phyloP scores from a whole-genome alignment of 2,797 vertebrate genomes.

The Gymnoscopelus braueri region DNA sequence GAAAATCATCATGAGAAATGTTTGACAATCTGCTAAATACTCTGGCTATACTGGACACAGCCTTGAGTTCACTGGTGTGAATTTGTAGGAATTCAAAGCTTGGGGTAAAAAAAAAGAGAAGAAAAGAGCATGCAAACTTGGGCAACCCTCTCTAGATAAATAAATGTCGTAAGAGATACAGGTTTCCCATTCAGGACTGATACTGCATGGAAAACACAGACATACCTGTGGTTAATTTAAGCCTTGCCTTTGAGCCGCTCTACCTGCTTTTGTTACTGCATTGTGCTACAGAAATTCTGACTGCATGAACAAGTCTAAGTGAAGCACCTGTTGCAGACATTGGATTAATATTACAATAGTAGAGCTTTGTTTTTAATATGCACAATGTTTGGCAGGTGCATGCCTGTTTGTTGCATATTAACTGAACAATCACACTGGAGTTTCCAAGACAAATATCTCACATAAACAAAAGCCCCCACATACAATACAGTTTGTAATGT shows the following conservation, averaged over 20 bases:
- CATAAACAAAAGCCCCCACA: no score
- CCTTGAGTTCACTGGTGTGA: no score
- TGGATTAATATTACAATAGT: neutral
- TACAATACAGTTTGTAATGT: no score
- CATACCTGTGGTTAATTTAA: conserved; percentile 64
- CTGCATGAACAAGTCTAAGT: conserved; percentile 31
- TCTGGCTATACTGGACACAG: no score
- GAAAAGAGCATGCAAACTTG: neutral
- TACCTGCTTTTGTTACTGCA: conserved; percentile 25
- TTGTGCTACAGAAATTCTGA: conserved; percentile 33
- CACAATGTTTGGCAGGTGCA: conserved; percentile 29
- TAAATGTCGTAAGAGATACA: conserved; percentile 6
- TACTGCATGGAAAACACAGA: conserved; percentile 56
- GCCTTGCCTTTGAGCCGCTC: conserved; percentile 19
- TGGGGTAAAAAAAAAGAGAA: neutral
- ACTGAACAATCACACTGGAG: neutral
- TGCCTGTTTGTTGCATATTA: neutral
- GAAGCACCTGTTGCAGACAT: conserved; percentile 47
- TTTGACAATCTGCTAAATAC: no score
- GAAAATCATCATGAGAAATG: no score
- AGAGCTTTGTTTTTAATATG: neutral
- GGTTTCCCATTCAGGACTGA: conserved; percentile 26
- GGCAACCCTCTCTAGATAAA: no score
- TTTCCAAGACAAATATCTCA: neutral
- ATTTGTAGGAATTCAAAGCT: no score